phyloP scores from a whole-genome alignment of 1,140 invertebrate genomes.

The Anoplolepis gracilipes region DNA sequence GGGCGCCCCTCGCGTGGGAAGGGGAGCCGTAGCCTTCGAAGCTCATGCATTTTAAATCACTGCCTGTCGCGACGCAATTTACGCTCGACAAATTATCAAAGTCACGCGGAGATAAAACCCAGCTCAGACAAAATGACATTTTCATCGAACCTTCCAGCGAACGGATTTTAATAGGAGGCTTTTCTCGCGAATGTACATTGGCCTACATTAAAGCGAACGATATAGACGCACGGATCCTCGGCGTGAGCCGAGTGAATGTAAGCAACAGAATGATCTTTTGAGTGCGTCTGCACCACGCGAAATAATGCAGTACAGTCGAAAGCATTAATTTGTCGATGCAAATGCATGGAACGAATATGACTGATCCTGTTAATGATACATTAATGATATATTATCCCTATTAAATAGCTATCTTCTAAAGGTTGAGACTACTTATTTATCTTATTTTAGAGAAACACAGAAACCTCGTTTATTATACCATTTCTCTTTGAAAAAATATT shows the following conservation, averaged over 20 bases:
- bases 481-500: neutral
- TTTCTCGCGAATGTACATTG: neutral
- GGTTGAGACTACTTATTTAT: neutral
- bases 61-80: conserved; percentile 68
- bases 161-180: conserved; percentile 15
- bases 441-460: neutral
- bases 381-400: neutral
- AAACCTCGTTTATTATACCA: neutral
- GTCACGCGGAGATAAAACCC: conserved; percentile 47
- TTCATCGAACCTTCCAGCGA: neutral
- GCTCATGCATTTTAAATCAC: conserved; percentile 72
- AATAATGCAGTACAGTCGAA: conserved; percentile 19
- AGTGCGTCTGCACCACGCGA: neutral
- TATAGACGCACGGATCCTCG: neutral
- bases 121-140: conserved; percentile 22
- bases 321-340: conserved; percentile 28
- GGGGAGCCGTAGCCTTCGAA: conserved; percentile 24
- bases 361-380: neutral
- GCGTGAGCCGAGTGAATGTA: conserved; percentile 9
- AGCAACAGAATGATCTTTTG: conserved; percentile 23
- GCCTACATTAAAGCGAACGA: conserved; percentile 4
- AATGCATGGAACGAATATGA: conserved; percentile 5
- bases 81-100: conserved; percentile 66
- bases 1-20: neutral
- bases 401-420: neutral